Percentiles rank a stretch among this genome's conserved stretches.
These are phyloP conservation scores for Graptemys geographica DNA, from an alignment of 2,797 vertebrate genomes.

Conservation along the genomic window DNA sequence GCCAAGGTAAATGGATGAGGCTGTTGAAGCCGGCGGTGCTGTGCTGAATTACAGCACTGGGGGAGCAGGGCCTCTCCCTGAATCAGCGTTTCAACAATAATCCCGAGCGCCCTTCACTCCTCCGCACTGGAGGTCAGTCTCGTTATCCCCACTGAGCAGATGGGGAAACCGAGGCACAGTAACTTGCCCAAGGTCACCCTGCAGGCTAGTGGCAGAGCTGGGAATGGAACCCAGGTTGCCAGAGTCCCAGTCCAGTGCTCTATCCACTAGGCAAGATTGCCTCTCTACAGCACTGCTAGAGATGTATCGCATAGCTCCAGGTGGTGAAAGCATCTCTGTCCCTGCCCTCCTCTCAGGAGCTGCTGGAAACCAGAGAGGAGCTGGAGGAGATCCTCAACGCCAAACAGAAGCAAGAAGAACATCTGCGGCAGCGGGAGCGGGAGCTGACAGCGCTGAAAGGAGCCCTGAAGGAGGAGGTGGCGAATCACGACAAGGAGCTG, in stretches of 20 bases:
- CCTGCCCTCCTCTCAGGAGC: constrained; percentile 81
- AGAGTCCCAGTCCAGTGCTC: not conserved
- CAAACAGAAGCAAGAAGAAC: constrained; percentile 89
- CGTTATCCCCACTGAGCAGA: not conserved
- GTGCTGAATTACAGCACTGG: not conserved
- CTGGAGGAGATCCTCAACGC: constrained; percentile 83
- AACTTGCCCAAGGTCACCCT: not conserved
- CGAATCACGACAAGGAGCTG: constrained; percentile 90
- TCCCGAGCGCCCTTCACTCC: not conserved
- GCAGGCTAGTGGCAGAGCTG: not conserved
- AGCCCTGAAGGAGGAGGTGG: constrained; percentile 94
- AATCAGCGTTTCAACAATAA: not conserved
- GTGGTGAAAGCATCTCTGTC: not conserved
- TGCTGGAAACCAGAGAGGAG: constrained; percentile 84
- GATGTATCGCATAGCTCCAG: not conserved
- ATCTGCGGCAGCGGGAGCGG: constrained; percentile 88
- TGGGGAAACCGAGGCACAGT: not conserved
- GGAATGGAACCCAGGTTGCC: not conserved
- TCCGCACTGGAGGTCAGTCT: not conserved
- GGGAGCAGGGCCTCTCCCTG: not conserved
- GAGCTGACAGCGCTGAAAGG: constrained; percentile 94
- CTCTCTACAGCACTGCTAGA: not conserved
- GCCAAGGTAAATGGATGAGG: not conserved
- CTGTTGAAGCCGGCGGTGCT: not conserved
- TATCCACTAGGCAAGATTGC: not conserved